A percentile compares a stretch with the other conserved stretches of the same genome.
These are phyloP conservation scores for Bergia puertoricense DNA, from an alignment of 92 coral and sea anemone species.

Conservation along the genomic window DNA sequence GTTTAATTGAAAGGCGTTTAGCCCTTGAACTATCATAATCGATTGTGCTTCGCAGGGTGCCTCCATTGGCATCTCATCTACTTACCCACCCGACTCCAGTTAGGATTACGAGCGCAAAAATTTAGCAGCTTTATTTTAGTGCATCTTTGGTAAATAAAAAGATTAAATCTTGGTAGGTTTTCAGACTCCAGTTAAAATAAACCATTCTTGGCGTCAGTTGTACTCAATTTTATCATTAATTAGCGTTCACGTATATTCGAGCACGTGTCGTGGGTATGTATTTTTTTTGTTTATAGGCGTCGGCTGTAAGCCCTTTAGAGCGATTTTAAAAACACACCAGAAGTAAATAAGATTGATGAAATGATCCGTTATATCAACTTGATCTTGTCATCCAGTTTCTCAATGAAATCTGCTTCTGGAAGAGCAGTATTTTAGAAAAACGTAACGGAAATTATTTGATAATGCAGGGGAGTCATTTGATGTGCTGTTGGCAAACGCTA, in stretches of 20 bases:
- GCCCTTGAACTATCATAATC: neutral
- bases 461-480: too few species aligned
- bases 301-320: conserved; percentile 1
- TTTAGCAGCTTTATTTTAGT: neutral
- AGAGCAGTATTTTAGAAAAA: neutral
- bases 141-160: neutral
- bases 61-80: too few species aligned
- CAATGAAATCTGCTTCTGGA: neutral
- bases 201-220: neutral
- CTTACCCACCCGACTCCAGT: too few species aligned
- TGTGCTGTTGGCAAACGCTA: neutral
- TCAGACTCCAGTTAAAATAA: neutral
- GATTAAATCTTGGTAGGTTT: neutral
- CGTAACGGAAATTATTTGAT: neutral
- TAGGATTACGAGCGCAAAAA: too few species aligned
- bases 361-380: conserved; percentile 13
- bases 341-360: conserved; percentile 7
- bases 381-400: neutral
- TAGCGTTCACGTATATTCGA: neutral
- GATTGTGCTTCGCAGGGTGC: too few species aligned
- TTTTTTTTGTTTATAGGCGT: conserved; percentile 26
- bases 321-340: neutral
- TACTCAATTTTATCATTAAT: neutral
- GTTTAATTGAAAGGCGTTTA: neutral
- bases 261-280: neutral